phyloP scores from a whole-genome alignment of 2,113 vertebrate species.

The Marmota flaviventris region DNA sequence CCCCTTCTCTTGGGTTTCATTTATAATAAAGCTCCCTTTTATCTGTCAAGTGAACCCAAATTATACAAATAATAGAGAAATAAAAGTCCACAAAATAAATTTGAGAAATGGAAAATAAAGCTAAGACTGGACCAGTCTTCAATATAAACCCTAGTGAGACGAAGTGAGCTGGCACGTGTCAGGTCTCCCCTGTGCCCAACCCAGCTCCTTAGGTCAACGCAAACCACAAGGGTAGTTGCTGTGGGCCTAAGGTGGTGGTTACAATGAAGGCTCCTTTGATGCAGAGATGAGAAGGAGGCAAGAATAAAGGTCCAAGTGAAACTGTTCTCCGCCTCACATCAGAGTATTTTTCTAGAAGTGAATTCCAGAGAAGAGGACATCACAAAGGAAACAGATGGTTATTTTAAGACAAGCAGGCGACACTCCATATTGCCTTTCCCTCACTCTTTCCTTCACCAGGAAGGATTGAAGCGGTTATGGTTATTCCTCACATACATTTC shows the following conservation, averaged over 20 bases:
- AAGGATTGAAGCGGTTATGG: slow-evolving; percentile 81
- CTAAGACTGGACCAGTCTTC: background rate
- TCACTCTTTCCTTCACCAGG: slow-evolving; percentile 76
- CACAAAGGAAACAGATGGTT: slow-evolving; percentile 55
- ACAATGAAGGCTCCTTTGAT: background rate
- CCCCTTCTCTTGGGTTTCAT: background rate
- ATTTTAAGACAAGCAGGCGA: slow-evolving; percentile 55
- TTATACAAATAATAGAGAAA: background rate
- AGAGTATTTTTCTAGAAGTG: slow-evolving; percentile 43
- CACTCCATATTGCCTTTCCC: slow-evolving; percentile 64
- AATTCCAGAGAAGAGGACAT: slow-evolving; percentile 48
- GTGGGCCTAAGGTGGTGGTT: background rate
- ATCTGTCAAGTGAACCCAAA: background rate
- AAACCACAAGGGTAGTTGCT: background rate
- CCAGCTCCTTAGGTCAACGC: background rate
- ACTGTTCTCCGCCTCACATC: background rate
- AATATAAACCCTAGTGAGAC: background rate
- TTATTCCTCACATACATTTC: slow-evolving; percentile 79
- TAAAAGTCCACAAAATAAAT: slow-evolving; percentile 2
- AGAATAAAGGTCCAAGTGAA: slow-evolving; percentile 47
- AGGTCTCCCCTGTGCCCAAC: background rate
- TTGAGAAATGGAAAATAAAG: slow-evolving; percentile 13
- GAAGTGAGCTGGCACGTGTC: background rate
- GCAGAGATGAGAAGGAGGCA: background rate
- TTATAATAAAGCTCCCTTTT: background rate